phyloP scores from a whole-genome alignment of 1,140 invertebrate species.

The Orius insidiosus region DNA sequence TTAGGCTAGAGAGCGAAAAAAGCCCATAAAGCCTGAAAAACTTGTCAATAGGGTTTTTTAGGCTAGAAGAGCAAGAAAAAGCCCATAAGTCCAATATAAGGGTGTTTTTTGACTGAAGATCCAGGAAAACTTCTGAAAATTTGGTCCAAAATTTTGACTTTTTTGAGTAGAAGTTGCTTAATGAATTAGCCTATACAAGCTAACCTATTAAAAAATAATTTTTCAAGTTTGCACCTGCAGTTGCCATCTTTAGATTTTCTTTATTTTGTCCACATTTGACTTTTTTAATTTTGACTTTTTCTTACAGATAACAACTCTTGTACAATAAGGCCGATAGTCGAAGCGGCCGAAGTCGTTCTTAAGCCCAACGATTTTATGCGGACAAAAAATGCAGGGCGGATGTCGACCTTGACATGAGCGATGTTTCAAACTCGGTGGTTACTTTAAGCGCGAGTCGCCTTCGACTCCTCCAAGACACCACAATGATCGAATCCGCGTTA shows the following conservation, averaged over 20 bases:
- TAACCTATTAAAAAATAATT: no score
- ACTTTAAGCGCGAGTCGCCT: constrained; percentile 39
- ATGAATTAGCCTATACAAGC: no score
- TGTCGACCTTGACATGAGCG: constrained; percentile 21
- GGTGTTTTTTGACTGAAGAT: no score
- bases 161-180: no score
- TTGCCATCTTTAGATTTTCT: neutral
- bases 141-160: no score
- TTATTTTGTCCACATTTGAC: neutral
- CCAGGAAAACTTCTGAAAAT: no score
- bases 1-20: no score
- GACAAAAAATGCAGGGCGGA: constrained; percentile 4
- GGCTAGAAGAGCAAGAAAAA: no score
- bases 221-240: no score
- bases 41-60: no score
- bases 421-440: constrained; percentile 12
- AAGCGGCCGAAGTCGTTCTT: constrained; percentile 9
- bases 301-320: constrained; percentile 8
- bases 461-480: constrained; percentile 57
- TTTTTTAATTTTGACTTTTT: neutral
- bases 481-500: constrained; percentile 71
- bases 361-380: constrained; percentile 9
- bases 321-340: constrained; percentile 2
- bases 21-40: no score
- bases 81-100: no score